A percentile compares a stretch with the other conserved stretches of the same genome.
phyloP scores from a whole-genome alignment of 2,888 invertebrate species.

The Octodonta nipae region DNA sequence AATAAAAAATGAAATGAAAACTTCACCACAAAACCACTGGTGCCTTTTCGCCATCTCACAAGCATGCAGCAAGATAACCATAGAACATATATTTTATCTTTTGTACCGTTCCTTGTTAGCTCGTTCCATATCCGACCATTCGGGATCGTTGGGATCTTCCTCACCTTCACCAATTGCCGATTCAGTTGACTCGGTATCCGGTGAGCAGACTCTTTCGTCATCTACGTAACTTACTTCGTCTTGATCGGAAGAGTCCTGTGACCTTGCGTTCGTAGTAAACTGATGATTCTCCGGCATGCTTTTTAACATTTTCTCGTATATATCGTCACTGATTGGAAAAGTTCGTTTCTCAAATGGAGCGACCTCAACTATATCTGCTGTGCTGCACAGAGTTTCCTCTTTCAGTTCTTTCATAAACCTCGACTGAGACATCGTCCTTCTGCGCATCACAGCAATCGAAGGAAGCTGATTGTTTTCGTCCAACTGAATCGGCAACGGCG shows the following conservation, averaged over 20 bases:
- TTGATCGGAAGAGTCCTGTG: slow-evolving; percentile 19
- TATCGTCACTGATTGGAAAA: slow-evolving; percentile 61
- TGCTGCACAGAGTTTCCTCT: slow-evolving; percentile 25
- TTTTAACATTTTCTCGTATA: slow-evolving; percentile 54
- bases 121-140: slow-evolving; percentile 50
- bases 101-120: slow-evolving; percentile 29
- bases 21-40: too few species aligned
- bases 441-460: slow-evolving; percentile 28
- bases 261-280: slow-evolving; percentile 26
- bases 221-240: slow-evolving; percentile 2
- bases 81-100: slow-evolving; percentile 28
- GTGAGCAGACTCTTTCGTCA: slow-evolving; percentile 16
- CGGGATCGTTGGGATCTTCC: slow-evolving; percentile 76
- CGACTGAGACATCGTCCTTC: slow-evolving; percentile 41
- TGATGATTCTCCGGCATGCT: slow-evolving; percentile 54
- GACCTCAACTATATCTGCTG: slow-evolving; percentile 32
- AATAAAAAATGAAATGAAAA: too few species aligned
- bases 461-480: slow-evolving; percentile 19
- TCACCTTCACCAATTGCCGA: slow-evolving; percentile 52
- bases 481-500: slow-evolving; percentile 31
- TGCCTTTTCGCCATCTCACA: too few species aligned
- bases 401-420: slow-evolving; percentile 32
- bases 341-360: slow-evolving; percentile 60
- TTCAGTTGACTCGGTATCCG: slow-evolving; percentile 39
- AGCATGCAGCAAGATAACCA: too few species aligned